A percentile compares a stretch with the other conserved stretches of the same genome.
phyloP scores from a whole-genome alignment of 1,140 invertebrate species.

The Caenorhabditis latens region DNA sequence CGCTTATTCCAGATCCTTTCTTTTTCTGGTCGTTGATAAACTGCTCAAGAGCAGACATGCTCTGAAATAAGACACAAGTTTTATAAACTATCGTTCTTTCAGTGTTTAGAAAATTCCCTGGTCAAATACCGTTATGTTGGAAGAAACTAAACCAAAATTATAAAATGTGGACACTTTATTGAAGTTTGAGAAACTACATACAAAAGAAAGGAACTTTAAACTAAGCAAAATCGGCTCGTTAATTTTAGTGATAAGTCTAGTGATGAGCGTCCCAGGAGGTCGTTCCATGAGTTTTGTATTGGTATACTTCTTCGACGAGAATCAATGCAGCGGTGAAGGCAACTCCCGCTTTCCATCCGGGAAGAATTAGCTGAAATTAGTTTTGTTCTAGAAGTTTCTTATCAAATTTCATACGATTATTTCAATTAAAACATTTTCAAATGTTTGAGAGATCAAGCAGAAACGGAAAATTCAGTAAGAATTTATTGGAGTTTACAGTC shows the following conservation, averaged over 20 bases:
- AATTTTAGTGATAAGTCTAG: conserved; percentile 43
- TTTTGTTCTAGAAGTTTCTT: not conserved
- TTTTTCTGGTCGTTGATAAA: conserved; percentile 77
- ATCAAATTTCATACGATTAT: too few relatives aligned
- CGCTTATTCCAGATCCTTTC: conserved; percentile 66
- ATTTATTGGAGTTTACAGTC: too few relatives aligned
- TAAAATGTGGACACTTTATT: not conserved
- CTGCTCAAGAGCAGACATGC: conserved; percentile 74
- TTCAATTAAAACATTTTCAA: not conserved
- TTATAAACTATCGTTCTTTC: not conserved
- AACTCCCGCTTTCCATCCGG: conserved; percentile 67
- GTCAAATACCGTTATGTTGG: not conserved
- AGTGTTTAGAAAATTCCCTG: not conserved
- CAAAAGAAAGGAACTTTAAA: conserved; percentile 26
- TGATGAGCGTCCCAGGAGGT: conserved; percentile 67
- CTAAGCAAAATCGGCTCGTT: conserved; percentile 37
- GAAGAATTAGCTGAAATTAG: conserved; percentile 61
- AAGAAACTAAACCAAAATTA: not conserved
- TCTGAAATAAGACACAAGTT: not conserved
- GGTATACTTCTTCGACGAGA: conserved; percentile 64
- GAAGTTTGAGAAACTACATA: conserved; percentile 42
- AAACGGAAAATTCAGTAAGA: too few relatives aligned
- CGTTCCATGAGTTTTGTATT: conserved; percentile 57
- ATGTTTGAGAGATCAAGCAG: too few relatives aligned
- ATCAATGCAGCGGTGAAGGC: conserved; percentile 63